phyloP scores from a whole-genome alignment of 2,797 vertebrate genomes.

The Meriones psammophilus region DNA sequence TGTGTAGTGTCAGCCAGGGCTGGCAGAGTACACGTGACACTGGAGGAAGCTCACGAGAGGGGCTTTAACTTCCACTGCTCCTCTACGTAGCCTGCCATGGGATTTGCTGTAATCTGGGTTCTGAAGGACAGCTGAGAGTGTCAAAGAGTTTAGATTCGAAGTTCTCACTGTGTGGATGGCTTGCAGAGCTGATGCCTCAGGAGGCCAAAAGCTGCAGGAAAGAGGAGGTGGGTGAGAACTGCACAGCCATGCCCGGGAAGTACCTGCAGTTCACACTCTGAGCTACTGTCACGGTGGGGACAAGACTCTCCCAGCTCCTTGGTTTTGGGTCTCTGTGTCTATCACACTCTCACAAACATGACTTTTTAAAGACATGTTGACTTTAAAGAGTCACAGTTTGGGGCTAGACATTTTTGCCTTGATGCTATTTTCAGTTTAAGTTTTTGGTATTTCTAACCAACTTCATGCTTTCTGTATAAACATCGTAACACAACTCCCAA shows the following conservation, averaged over 20 bases:
- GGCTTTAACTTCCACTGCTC: neutral
- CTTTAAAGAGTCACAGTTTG: slow-evolving; percentile 26
- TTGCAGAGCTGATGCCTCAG: slow-evolving; percentile 1
- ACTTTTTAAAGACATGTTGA: neutral
- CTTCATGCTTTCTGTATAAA: neutral
- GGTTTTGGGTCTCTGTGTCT: neutral
- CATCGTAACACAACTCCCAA: neutral
- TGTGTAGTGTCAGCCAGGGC: neutral
- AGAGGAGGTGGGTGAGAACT: neutral
- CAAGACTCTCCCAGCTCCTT: neutral
- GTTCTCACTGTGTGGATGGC: neutral
- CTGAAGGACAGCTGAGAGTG: neutral
- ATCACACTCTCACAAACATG: neutral
- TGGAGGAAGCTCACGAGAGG: neutral
- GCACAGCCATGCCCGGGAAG: neutral
- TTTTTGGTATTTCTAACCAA: slow-evolving; percentile 1
- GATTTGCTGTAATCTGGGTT: neutral
- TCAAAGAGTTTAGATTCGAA: neutral
- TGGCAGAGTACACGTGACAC: neutral
- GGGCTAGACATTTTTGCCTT: neutral
- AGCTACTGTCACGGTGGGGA: neutral
- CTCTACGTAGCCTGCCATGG: neutral
- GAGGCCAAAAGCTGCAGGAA: neutral
- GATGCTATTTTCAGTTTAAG: slow-evolving; percentile 33
- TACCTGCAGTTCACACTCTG: neutral